Evolutionary conservation across 2,797 vertebrate genomes (phyloP).

Genomic region (Myotis daubentonii): DNA sequence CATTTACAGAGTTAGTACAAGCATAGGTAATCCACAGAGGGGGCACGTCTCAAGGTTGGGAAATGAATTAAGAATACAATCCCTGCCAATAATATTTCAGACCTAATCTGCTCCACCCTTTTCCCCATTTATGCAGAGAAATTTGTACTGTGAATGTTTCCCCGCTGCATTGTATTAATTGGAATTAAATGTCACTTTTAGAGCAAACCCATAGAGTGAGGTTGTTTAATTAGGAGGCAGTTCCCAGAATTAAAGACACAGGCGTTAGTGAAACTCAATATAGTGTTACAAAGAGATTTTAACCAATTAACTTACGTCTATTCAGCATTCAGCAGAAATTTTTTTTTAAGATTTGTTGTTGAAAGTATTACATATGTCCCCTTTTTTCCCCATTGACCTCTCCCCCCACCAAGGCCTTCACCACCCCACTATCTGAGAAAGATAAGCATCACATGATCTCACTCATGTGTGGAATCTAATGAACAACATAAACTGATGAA

Average conservation of each 20-base stretch:
- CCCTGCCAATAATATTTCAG: slow-evolving; percentile 40
- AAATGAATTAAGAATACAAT: slow-evolving; percentile 73
- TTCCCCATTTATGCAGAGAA: slow-evolving; percentile 59
- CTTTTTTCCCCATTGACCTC: too few relatives aligned
- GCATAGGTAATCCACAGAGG: slow-evolving; percentile 33
- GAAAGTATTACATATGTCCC: too few relatives aligned
- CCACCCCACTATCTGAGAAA: too few relatives aligned
- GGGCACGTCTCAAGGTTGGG: slow-evolving; percentile 58
- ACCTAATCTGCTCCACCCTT: neutral
- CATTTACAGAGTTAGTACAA: slow-evolving; percentile 73
- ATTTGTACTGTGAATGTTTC: slow-evolving; percentile 66
- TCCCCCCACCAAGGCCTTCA: too few relatives aligned
- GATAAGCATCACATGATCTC: too few relatives aligned
- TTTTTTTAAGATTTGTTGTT: neutral
- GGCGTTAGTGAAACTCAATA: neutral
- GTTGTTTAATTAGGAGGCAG: slow-evolving; percentile 44
- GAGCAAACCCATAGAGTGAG: slow-evolving; percentile 34
- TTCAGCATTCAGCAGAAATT: neutral
- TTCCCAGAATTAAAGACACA: slow-evolving; percentile 4
- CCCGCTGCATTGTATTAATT: slow-evolving; percentile 59
- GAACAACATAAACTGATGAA: too few relatives aligned
- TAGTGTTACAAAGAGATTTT: slow-evolving; percentile 34
- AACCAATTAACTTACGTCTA: neutral
- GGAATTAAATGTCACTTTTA: slow-evolving; percentile 61
- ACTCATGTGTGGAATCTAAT: too few relatives aligned